Base-by-base conservation (phyloP, 35 echinoderm and acorn worm genomes). In the Apostichopus californicus region DNA sequence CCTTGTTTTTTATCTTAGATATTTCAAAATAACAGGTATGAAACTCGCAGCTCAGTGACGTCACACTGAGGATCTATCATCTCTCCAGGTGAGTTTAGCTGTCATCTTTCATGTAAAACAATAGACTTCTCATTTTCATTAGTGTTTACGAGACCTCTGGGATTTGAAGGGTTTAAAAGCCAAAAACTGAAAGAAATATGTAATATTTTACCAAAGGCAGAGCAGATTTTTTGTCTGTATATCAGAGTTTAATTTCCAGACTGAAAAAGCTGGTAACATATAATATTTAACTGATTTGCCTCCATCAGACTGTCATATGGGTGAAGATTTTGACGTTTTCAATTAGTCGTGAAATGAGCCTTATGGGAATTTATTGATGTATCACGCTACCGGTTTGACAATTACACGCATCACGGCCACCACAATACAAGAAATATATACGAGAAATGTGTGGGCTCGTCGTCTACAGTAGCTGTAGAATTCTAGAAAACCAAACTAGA, bases 331-430 rank as follows among this genome's bases (percentile, higher is more conserved):
- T 85, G 81, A 85, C 81, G 81, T 85, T 85, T 85, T 56, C 81
- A 85, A 85, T 85, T 85, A 85, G 81, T 85, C 81, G 81, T 85
- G 81, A 85, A 85, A 85, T 85, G 81, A 85, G 81, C 20, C 81
- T 85, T 55, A 20, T 18, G 81, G 24, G 81, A 59, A 75, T 75
- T 75, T 6, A 75, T 75, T 75, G 71, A 75, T 20, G 14, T 22
- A 75, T 75, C 15, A 22, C n/a, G n/a, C 15, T 75, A 75, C 71
- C 7, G 8, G 58, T 12, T 61, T 59, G 57, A 9, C 56, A 85
- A 85, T 85, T 85, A 85, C 81, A 85, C 81, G 81, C 52, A 21
- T n/a, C 55, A 85, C 24, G 17, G 54, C 56, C 81, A 75, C 34
- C 34, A 12, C 8, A 12, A 61, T 61, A 61, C 7, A 61, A 61